Percentiles rank a stretch among this genome's conserved stretches.
phyloP scores from a whole-genome alignment of 1,140 invertebrate genomes.

The Eumaeus atala region DNA sequence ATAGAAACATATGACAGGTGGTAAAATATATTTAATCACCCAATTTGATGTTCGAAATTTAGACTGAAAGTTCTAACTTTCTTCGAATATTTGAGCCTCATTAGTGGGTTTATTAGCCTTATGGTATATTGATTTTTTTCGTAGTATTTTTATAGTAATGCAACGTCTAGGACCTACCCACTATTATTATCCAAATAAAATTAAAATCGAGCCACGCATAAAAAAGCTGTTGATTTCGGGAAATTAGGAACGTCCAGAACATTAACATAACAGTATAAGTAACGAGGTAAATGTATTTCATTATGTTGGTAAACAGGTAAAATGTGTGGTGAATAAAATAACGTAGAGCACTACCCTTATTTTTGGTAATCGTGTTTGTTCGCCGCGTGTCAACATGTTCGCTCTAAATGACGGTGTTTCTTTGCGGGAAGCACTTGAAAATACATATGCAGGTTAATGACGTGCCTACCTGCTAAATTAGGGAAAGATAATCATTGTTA shows the following conservation, averaged over 20 bases:
- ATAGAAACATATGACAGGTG: no score
- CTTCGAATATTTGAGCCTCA: no score
- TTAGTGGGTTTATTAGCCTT: no score
- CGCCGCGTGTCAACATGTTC: slow-evolving; percentile 50
- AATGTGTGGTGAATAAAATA: slow-evolving; percentile 43
- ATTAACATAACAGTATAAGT: not conserved
- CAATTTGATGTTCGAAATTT: no score
- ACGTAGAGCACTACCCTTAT: slow-evolving; percentile 57
- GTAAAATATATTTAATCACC: no score
- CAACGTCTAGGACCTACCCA: no score
- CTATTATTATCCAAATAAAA: not conserved
- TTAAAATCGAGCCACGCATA: not conserved
- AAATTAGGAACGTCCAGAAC: no score
- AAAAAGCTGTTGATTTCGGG: no score
- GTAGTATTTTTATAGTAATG: no score
- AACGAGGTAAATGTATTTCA: slow-evolving; percentile 20
- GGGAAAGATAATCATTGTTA: slow-evolving; percentile 11
- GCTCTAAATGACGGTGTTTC: slow-evolving; percentile 48
- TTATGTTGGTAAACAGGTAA: slow-evolving; percentile 23
- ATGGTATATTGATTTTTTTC: no score
- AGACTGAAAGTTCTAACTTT: no score
- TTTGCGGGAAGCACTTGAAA: slow-evolving; percentile 36
- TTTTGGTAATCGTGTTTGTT: slow-evolving; percentile 63
- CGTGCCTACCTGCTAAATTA: slow-evolving; percentile 30
- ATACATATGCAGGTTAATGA: slow-evolving; percentile 36